phyloP scores from a whole-genome alignment of 2,888 invertebrate species.

The Hydrotaea diabolus region DNA sequence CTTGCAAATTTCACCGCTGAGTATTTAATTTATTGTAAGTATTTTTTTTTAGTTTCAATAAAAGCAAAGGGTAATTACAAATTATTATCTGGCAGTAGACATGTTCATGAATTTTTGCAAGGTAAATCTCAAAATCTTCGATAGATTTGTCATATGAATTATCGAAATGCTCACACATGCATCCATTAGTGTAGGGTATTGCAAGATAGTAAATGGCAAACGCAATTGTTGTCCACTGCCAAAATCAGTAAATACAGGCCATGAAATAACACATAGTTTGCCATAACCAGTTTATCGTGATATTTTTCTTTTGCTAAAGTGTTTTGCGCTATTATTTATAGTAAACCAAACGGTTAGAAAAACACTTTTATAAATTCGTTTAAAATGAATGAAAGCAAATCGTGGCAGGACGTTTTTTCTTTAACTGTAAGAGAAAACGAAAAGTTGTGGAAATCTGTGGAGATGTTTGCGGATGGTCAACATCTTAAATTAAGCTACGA shows the following conservation, averaged over 20 bases:
- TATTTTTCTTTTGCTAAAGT: neutral
- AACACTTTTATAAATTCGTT: neutral
- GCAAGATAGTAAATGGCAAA: neutral
- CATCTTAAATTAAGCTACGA: no score
- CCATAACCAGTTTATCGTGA: conserved; percentile 6
- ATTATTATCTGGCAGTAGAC: no score
- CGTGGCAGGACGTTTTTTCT: no score
- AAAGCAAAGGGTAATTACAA: no score
- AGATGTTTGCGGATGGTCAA: neutral
- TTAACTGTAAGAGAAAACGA: neutral
- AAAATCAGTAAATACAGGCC: neutral
- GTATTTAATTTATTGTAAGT: no score
- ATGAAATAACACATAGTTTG: neutral
- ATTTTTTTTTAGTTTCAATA: no score
- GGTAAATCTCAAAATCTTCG: no score
- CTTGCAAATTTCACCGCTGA: no score
- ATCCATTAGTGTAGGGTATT: neutral
- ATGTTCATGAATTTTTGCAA: no score
- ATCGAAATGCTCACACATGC: neutral
- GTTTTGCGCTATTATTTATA: neutral
- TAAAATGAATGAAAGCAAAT: neutral
- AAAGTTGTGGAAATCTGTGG: neutral
- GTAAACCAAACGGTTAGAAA: neutral
- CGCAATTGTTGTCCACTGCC: neutral
- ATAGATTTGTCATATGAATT: no score